Evolutionary conservation across 2,888 invertebrate genomes (phyloP), one percentile per base, ranked within the genome.

Genomic region (Drosophila atripex): DNA sequence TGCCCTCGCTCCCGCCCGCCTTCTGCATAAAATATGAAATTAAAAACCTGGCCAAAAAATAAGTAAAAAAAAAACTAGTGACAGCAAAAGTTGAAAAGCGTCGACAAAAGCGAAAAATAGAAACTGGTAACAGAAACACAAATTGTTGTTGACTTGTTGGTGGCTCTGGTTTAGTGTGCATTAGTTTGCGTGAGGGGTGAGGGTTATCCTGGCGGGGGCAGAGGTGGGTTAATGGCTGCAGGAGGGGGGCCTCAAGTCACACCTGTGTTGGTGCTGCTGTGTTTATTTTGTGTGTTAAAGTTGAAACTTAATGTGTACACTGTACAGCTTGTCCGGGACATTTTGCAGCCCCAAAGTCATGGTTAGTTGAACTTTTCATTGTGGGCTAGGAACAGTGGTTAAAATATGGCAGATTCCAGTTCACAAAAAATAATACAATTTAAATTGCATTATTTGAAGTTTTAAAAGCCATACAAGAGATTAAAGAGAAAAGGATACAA

Each of bases 1-100:
- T 70, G 38, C 21, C 45, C 9, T 25, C 61, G 11, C 32, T 12
- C 28, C 8, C 11, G 16, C 9, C 39, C 23, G 1, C 1, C 32
- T 25, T 6, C 30, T 71, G 71, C 79, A 78, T 75, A 71, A 73
- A 75, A 70, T 78, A 72, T 78, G 66, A 64, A 75, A 78, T 73
- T 76, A 78, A 78, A 76, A 73, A 35, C 51, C 43, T 56, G 28
- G 43, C 59, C 51, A 56, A 58, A 68, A 66, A 49, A 38, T 12
- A 49, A 46, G 12, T 3, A 30, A 54, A 54, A 30, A 30, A 54
- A 54, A 30, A 16, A 18, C 21, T 14, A 60, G 60, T 49, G 70
- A 46, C 60, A 58, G 53, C 60, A 82, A 76, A 71, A 65, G 74
- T 76, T 76, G 28, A 35, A 52, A 39, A 61, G 72, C 75, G 35